phyloP scores from a whole-genome alignment of 1,140 invertebrate genomes.

The Hypsibius dujardini region DNA sequence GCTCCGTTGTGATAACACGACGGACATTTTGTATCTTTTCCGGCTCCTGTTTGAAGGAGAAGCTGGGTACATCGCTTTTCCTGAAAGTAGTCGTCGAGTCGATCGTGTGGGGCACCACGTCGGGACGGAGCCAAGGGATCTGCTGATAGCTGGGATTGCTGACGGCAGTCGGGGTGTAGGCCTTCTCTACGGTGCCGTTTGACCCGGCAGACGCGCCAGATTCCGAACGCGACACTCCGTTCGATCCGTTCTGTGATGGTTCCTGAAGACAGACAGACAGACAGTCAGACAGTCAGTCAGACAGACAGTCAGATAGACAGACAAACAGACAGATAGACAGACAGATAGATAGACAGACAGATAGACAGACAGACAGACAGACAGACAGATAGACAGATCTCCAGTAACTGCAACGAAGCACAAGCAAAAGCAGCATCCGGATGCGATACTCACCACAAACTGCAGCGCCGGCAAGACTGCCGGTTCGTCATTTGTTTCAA shows the following conservation, averaged over 20 bases:
- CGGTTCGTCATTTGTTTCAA: too few species aligned
- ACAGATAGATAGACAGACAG: background rate
- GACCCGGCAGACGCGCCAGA: conserved; percentile 4
- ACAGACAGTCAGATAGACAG: background rate
- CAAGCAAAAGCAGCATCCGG: too few species aligned
- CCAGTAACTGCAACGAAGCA: background rate
- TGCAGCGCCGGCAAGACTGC: too few species aligned
- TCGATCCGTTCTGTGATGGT: background rate
- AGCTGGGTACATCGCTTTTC: background rate
- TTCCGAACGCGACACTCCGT: background rate
- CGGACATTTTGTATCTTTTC: background rate
- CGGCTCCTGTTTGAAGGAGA: background rate
- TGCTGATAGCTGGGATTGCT: background rate
- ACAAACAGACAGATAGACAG: background rate
- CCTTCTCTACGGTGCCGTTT: background rate
- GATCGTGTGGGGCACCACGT: background rate
- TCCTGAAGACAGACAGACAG: background rate
- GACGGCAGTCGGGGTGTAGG: background rate
- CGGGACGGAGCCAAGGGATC: background rate
- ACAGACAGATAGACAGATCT: background rate
- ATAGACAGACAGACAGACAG: background rate
- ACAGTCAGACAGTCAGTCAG: background rate
- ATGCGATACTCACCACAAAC: too few species aligned
- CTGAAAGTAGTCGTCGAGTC: background rate
- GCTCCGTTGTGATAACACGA: conserved; percentile 12